Conservation (phyloP, 2,888 invertebrate species). For the Spialia ferax region DNA sequence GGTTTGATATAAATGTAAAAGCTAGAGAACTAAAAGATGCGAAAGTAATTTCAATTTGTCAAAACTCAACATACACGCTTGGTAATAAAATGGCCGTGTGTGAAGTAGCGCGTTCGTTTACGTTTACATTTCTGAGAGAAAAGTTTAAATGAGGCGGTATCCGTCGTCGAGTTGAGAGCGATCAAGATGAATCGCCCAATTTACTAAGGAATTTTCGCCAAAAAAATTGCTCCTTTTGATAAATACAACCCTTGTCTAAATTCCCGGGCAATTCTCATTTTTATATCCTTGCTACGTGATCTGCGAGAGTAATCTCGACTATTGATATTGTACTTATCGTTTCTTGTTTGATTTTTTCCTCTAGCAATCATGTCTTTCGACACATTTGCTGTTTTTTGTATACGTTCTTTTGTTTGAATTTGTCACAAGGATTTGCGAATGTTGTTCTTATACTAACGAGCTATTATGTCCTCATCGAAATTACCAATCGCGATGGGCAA, state of each 20-base stretch:
- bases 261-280: constrained; percentile 1
- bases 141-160: constrained; percentile 10
- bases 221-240: constrained; percentile 14
- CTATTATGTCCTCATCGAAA: neutral
- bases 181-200: constrained; percentile 29
- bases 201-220: constrained; percentile 14
- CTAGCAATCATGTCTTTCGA: neutral
- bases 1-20: too few species aligned
- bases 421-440: neutral
- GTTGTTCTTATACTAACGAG: neutral
- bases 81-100: neutral
- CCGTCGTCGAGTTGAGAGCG: constrained; percentile 3
- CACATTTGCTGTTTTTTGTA: neutral
- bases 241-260: constrained; percentile 26
- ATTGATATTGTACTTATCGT: constrained; percentile 2
- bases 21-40: too few species aligned
- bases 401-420: neutral
- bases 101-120: neutral
- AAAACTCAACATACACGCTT: too few species aligned
- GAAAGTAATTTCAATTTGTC: too few species aligned
- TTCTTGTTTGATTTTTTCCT: neutral
- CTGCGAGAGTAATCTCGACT: neutral
- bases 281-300: constrained; percentile 5
- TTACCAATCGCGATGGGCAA: too few species aligned
- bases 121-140: constrained; percentile 1